A percentile compares a stretch with the other conserved stretches of the same genome.
phyloP scores from a whole-genome alignment of 2,797 vertebrate species.

The Channallabes apus region DNA sequence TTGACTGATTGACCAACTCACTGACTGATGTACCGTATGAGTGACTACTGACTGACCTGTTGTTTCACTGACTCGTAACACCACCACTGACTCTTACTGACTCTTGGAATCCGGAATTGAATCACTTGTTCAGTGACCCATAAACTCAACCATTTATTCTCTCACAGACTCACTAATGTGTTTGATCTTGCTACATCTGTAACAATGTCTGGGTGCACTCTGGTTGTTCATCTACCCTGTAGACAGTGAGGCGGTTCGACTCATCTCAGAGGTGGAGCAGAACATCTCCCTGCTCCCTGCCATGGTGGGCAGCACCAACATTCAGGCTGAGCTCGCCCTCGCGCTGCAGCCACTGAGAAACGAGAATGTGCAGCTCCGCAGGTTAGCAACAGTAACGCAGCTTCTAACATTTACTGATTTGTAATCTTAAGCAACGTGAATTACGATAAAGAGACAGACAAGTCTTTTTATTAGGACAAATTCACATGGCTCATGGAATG shows the following conservation, averaged over 20 bases:
- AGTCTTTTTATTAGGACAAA: neutral
- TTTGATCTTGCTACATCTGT: neutral
- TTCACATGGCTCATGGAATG: neutral
- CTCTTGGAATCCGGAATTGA: neutral
- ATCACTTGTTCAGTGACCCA: neutral
- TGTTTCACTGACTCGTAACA: neutral
- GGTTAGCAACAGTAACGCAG: slow-evolving; percentile 64
- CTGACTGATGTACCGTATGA: neutral
- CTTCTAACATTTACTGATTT: neutral
- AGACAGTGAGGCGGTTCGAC: slow-evolving; percentile 76
- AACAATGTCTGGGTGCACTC: neutral
- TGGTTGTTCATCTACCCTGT: neutral
- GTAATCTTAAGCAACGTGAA: neutral
- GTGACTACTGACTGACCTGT: neutral
- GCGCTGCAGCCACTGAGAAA: slow-evolving; percentile 77
- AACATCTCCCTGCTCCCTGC: slow-evolving; percentile 70
- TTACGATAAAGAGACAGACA: neutral
- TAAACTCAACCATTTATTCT: neutral
- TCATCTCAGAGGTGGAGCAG: slow-evolving; percentile 80
- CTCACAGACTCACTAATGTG: neutral
- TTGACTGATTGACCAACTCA: neutral
- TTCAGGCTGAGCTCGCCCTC: slow-evolving; percentile 76
- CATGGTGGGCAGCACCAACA: slow-evolving; percentile 58
- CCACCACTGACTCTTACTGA: neutral
- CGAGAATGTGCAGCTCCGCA: slow-evolving; percentile 81